Evolutionary conservation across 2,797 vertebrate genomes (phyloP), one percentile per base, ranked within the genome.

Genomic region (Fistularia tabacaria): DNA sequence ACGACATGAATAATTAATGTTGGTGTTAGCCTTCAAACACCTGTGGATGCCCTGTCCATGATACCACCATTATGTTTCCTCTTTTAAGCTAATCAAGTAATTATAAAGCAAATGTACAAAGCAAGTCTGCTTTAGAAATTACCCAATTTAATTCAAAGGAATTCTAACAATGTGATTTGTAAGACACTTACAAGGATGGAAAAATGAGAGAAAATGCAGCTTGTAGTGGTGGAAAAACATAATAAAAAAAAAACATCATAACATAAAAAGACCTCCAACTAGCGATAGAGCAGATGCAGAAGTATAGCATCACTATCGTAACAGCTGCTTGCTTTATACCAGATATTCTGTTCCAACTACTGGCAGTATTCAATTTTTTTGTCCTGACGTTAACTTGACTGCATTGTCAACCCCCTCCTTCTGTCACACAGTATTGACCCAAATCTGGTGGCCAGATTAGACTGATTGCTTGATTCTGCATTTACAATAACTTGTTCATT

Each of bases 21-120:
- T 46, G 73, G 64, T 65, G 84, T 89, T 88, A 87, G 87, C 88
- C 85, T 83, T 85, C 73, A 85, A 79, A 82, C 82, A 80, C 70
- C 66, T 76, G 78, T 85, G 77, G 80, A 60, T 50, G 73, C 74
- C 65, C 44, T 57, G 60, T 40, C 69, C 65, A 67, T 89, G 88
- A 90, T 81, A 77, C 88, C 12, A 72, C 80, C 48, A 85, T 89
- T 85, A 84, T 74, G 76, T 64, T 72, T 79, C 65, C 74, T 66
- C 69, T 64, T 60, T 86, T 86, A 87, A 80, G 77, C 79, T 77
- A 78, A 80, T 80, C 72, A 77, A 76, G 66, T 76, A 84, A 78
- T 87, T 82, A 86, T 73, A 57, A 74, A 70, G 76, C 78, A 76
- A 84, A 86, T 80, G 78, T 80, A 80, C 76, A 69, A 75, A 69